A percentile compares a stretch with the other conserved stretches of the same genome.
These are phyloP conservation scores for Anas bahamensis DNA, from an alignment of 2,797 vertebrate species.

Conservation along the genomic window DNA sequence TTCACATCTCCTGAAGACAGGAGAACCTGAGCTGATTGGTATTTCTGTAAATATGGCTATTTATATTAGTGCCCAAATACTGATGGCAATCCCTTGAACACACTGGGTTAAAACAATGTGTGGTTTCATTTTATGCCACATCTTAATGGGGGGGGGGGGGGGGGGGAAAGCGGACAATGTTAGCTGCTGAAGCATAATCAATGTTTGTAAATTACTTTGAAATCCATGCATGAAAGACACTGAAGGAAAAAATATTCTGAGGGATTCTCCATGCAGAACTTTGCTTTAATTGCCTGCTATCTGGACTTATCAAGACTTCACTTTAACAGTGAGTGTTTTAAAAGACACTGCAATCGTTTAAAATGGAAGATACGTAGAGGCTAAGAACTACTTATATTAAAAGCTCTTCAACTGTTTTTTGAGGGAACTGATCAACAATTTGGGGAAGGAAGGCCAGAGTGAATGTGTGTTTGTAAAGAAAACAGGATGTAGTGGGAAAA, in stretches of 20 bases:
- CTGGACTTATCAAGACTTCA: neutral
- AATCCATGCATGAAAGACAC: slow-evolving; percentile 30
- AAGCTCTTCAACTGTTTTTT: neutral
- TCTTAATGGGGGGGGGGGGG: neutral
- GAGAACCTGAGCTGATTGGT: neutral
- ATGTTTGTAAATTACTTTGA: slow-evolving; percentile 35
- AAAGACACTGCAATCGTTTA: neutral
- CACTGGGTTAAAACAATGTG: neutral
- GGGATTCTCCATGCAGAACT: neutral
- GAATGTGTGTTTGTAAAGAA: neutral
- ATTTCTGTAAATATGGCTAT: neutral
- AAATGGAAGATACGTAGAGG: neutral
- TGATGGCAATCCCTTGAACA: neutral
- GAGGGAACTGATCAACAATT: neutral
- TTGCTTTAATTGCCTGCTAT: slow-evolving; percentile 38
- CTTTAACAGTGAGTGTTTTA: neutral
- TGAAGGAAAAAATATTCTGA: slow-evolving; percentile 37
- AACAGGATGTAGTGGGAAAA: neutral
- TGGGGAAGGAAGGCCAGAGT: neutral
- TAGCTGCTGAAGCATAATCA: slow-evolving; percentile 30
- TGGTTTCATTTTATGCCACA: neutral
- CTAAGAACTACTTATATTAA: neutral
- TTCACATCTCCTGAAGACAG: neutral
- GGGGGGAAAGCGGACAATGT: neutral
- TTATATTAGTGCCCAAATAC: neutral